Conservation (phyloP, 2,113 vertebrate species). For the Ursus arctos region DNA sequence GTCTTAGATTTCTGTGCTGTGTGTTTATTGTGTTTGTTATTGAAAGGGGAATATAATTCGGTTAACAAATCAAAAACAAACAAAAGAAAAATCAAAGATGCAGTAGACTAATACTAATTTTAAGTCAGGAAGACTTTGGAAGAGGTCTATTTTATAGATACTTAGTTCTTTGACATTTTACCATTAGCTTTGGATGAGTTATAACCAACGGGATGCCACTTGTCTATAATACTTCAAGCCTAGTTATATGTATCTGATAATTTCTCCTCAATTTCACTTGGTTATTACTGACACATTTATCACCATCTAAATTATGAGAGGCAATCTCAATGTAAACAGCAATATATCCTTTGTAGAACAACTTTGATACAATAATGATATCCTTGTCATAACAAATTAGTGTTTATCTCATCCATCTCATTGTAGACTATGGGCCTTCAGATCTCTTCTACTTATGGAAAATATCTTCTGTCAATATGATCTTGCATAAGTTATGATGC, state of each 20-base stretch:
- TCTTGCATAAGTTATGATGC: conserved; percentile 14
- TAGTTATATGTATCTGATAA: background rate
- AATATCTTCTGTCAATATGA: conserved; percentile 45
- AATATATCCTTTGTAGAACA: background rate
- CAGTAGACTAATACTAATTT: background rate
- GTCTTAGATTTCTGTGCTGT: background rate
- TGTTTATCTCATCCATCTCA: conserved; percentile 21
- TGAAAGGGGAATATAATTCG: background rate
- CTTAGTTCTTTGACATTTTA: background rate
- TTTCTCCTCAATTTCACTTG: background rate
- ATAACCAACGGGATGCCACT: background rate
- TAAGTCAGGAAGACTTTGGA: background rate
- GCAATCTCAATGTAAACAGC: background rate
- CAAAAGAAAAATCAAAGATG: background rate
- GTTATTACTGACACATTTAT: background rate
- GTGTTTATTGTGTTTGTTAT: background rate
- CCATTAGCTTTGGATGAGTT: background rate
- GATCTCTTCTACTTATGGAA: conserved; percentile 33
- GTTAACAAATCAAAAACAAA: background rate
- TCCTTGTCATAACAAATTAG: conserved; percentile 44
- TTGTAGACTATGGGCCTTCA: background rate
- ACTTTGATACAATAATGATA: background rate
- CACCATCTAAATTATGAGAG: conserved; percentile 21
- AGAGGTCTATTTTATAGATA: background rate
- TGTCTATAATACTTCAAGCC: background rate